These are phyloP conservation scores for Pantherophis alleghaniensis DNA, from an alignment of 2,797 vertebrate species.

Conservation along the genomic window DNA sequence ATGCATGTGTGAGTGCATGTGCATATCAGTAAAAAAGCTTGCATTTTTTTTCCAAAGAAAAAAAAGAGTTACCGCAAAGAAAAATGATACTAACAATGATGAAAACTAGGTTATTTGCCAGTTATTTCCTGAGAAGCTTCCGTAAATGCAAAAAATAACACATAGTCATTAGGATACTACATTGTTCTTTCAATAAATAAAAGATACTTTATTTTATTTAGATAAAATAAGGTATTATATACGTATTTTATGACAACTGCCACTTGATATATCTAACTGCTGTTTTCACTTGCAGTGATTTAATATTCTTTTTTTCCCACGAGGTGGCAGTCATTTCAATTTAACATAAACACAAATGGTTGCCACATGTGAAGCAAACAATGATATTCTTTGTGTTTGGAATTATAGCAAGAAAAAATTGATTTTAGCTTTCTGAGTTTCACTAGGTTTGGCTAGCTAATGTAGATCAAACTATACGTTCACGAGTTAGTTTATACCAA, in stretches of 20 bases:
- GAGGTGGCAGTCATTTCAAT: conserved; percentile 77
- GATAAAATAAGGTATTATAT: neutral
- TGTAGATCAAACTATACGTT: conserved; percentile 4
- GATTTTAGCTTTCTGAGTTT: conserved; percentile 41
- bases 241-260: neutral
- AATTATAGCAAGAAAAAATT: conserved; percentile 40
- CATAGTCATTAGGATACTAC: neutral
- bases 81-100: neutral
- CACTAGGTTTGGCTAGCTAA: conserved; percentile 39
- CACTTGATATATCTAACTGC: neutral
- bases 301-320: conserved; percentile 58
- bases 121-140: neutral
- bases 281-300: neutral
- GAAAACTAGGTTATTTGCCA: neutral
- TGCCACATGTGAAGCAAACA: conserved; percentile 55
- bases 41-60: neutral
- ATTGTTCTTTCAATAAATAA: conserved; percentile 10
- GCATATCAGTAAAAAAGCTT: neutral
- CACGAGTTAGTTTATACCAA: conserved; percentile 14
- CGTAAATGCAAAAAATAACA: neutral
- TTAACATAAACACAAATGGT: conserved; percentile 61
- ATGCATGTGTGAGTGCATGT: neutral
- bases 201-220: neutral
- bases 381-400: conserved; percentile 52
- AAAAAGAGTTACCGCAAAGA: neutral